phyloP scores from a whole-genome alignment of 2,888 invertebrate genomes.

The Acanthosepion lycidas region DNA sequence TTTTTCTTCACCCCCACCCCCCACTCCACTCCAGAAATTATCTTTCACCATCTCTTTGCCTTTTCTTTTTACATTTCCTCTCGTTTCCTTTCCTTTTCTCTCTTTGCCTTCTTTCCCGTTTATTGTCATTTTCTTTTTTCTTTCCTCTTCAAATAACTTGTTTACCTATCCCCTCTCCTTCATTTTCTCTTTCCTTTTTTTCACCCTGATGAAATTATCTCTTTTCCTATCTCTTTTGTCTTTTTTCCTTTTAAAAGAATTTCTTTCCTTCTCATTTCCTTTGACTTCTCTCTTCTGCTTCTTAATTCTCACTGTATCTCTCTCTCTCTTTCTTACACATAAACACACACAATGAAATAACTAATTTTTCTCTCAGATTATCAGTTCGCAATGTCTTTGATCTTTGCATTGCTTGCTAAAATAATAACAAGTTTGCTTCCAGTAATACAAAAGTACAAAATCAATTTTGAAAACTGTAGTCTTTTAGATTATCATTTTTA shows the following conservation, averaged over 20 bases:
- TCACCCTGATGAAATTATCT: too few species aligned
- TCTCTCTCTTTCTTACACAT: too few species aligned
- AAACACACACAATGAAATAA: too few species aligned
- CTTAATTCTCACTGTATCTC: too few species aligned
- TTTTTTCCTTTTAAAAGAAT: background rate
- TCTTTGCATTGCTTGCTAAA: background rate
- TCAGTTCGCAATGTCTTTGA: background rate
- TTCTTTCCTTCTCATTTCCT: background rate
- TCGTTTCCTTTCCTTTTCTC: background rate
- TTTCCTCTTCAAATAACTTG: background rate
- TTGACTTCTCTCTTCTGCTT: too few species aligned
- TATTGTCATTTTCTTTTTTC: background rate
- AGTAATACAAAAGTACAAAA: background rate
- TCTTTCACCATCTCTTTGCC: too few species aligned
- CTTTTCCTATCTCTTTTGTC: background rate
- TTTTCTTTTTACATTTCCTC: too few species aligned
- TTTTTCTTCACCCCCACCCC: too few species aligned
- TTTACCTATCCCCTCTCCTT: too few species aligned
- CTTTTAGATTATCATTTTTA: background rate
- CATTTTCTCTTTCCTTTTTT: too few species aligned
- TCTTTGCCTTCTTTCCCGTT: background rate
- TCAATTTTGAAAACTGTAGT: background rate
- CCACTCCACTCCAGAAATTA: too few species aligned
- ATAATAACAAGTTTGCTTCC: slow-evolving; percentile 14
- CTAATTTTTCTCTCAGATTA: background rate